phyloP scores from a whole-genome alignment of 2,888 invertebrate species.

The Rhyacophila evoluta region DNA sequence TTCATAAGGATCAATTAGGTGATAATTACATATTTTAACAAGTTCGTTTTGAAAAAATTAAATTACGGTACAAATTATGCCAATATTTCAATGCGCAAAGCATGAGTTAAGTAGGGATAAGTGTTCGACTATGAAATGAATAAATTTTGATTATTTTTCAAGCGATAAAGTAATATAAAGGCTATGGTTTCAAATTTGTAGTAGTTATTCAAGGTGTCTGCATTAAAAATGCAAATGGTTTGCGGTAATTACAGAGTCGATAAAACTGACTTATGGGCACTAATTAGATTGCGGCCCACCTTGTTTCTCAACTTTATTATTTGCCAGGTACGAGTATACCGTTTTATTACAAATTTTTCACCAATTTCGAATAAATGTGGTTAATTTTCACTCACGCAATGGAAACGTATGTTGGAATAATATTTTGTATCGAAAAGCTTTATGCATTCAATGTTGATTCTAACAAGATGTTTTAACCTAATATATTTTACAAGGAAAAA shows the following conservation, averaged over 20 bases:
- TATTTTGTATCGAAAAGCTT: no score
- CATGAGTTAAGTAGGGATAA: not conserved
- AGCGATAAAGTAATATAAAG: conserved; percentile 6
- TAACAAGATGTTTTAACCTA: no score
- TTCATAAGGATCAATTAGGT: no score
- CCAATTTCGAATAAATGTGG: not conserved
- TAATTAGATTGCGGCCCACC: conserved; percentile 46
- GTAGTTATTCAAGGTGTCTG: conserved; percentile 16
- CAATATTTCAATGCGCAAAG: no score
- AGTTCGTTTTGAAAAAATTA: no score
- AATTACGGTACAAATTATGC: no score
- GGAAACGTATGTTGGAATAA: not conserved
- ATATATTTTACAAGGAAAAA: no score
- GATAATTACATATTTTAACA: no score
- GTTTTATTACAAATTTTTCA: not conserved
- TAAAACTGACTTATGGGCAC: conserved; percentile 43
- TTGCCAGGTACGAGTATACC: not conserved
- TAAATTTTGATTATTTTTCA: conserved; percentile 5
- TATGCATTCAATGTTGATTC: no score
- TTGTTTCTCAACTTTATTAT: conserved; percentile 16
- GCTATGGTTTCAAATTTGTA: not conserved
- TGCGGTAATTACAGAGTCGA: conserved; percentile 33
- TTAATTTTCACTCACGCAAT: not conserved
- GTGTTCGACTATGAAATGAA: not conserved
- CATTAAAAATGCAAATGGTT: conserved; percentile 22